Percentiles rank a stretch among this genome's conserved stretches.
Evolutionary conservation across 1,140 invertebrate species (phyloP).

Genomic region (Cataglyphis hispanica): DNA sequence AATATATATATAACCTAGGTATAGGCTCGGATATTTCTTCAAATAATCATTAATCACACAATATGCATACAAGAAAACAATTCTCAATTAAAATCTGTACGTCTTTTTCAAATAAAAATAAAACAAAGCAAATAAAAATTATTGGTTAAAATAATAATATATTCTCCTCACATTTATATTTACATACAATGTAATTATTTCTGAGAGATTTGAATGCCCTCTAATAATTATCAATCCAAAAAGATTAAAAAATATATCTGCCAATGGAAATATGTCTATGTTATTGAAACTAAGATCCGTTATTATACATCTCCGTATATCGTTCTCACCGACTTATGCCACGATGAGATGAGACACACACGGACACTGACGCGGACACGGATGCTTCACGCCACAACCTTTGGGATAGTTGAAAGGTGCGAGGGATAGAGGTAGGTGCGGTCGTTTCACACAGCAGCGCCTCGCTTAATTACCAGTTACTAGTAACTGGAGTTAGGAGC

Average conservation of each 20-base stretch:
- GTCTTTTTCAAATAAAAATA: background rate
- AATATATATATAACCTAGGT: conserved; percentile 3
- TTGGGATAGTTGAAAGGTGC: conserved; percentile 65
- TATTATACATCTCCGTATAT: background rate
- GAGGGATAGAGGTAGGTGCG: conserved; percentile 63
- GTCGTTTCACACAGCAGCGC: conserved; percentile 82
- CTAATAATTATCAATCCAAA: background rate
- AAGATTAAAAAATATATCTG: background rate
- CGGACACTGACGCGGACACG: conserved; percentile 68
- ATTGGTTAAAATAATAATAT: background rate
- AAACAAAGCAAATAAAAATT: background rate
- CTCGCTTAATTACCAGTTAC: conserved; percentile 83
- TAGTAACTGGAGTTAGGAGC: conserved; percentile 81
- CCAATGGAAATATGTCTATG: background rate
- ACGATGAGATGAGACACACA: conserved; percentile 53
- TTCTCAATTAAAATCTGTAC: conserved; percentile 7
- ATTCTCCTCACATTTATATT: background rate
- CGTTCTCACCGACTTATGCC: conserved; percentile 28
- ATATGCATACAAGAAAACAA: background rate
- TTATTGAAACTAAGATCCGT: background rate
- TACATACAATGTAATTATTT: background rate
- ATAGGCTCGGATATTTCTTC: conserved; percentile 3
- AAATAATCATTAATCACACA: conserved; percentile 12
- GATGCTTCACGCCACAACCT: conserved; percentile 68
- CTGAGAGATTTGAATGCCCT: background rate